Evolutionary conservation across 2,113 vertebrate species (phyloP).

Genomic region (Bombycilla garrulus): DNA sequence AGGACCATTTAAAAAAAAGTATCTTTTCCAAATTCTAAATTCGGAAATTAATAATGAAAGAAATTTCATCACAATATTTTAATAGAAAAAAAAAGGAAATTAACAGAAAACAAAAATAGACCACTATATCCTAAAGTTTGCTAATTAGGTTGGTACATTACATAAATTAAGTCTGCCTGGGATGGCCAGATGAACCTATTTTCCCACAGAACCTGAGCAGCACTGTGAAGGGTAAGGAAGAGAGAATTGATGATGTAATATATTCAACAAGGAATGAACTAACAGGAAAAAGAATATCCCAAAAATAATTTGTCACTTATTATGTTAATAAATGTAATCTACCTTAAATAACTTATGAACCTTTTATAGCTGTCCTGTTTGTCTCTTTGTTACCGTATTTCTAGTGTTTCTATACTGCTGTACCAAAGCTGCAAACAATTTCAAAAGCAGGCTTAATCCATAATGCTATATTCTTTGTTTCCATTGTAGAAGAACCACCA

Average conservation of each 20-base stretch:
- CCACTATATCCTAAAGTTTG: not conserved
- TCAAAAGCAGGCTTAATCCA: not conserved
- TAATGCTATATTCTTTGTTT: not conserved
- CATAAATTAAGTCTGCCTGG: not conserved
- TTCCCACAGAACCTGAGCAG: not conserved
- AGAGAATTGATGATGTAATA: not conserved
- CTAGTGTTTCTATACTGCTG: not conserved
- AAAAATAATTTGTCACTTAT: not conserved
- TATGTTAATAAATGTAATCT: not conserved
- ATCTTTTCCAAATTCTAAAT: not conserved
- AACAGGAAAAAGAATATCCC: not conserved
- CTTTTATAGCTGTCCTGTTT: not conserved
- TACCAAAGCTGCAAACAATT: not conserved
- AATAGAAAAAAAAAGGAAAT: not conserved
- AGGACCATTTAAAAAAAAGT: not conserved
- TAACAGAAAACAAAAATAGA: not conserved
- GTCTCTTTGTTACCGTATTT: not conserved
- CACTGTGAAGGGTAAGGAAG: not conserved
- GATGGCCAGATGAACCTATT: not conserved
- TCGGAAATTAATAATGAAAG: not conserved
- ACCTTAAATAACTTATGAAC: not conserved
- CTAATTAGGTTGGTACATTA: not conserved
- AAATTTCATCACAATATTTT: not conserved
- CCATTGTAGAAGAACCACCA: not conserved
- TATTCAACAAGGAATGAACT: not conserved